phyloP scores from a whole-genome alignment of 2,113 vertebrate species.

The Embiotoca jacksoni region DNA sequence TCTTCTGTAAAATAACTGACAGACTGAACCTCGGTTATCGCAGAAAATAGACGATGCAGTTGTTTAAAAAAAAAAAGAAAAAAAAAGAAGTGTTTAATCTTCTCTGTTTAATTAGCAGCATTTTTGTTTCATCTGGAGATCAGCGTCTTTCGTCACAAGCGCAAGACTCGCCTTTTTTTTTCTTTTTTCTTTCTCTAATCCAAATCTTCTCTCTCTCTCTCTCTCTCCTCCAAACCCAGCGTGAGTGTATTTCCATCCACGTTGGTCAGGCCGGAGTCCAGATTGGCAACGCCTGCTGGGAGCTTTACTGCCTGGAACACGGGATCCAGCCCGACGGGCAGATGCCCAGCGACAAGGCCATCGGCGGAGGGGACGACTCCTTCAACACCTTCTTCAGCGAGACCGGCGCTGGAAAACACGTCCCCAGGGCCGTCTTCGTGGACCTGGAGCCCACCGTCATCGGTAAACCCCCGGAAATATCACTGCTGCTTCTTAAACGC shows the following conservation, averaged over 20 bases:
- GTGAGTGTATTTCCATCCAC: slow-evolving; percentile 83
- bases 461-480: slow-evolving; percentile 56
- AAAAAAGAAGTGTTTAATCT: neutral
- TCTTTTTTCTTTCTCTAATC: slow-evolving; percentile 18
- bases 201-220: slow-evolving; percentile 23
- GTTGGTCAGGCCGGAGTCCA: slow-evolving; percentile 84
- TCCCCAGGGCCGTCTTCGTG: slow-evolving; percentile 85
- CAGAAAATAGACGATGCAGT: neutral
- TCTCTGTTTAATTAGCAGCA: slow-evolving; percentile 17
- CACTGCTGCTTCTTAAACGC: neutral
- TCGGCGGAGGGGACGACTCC: slow-evolving; percentile 81
- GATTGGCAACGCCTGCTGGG: slow-evolving; percentile 84
- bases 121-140: neutral
- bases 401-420: slow-evolving; percentile 83
- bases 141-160: neutral
- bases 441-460: slow-evolving; percentile 84
- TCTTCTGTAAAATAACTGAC: slow-evolving; percentile 3
- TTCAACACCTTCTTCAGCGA: slow-evolving; percentile 85
- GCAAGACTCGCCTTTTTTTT: neutral
- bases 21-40: neutral
- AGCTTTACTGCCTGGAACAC: slow-evolving; percentile 82
- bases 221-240: slow-evolving; percentile 46
- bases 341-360: slow-evolving; percentile 83
- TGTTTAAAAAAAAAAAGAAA: neutral
- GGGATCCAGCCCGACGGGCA: slow-evolving; percentile 83